These are phyloP conservation scores for Macrotus californicus DNA, from an alignment of 2,113 vertebrate genomes.

Conservation along the genomic window DNA sequence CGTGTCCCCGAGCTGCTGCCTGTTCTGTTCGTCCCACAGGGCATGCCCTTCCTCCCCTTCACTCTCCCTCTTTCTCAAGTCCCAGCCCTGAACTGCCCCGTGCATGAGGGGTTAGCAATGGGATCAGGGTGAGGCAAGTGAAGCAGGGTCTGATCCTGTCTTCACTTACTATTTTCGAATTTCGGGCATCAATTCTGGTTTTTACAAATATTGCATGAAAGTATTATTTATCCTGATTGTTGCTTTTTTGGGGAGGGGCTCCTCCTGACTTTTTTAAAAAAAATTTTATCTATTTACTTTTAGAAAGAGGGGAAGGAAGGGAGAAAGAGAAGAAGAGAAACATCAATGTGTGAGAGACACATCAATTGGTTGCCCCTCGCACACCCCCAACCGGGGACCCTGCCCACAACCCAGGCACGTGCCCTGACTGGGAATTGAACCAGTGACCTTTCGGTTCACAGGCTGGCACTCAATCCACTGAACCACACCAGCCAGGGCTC, in stretches of 20 bases:
- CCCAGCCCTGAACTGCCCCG: background rate
- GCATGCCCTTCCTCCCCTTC: background rate
- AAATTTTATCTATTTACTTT: no score
- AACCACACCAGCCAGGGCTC: background rate
- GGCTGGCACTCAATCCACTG: no score
- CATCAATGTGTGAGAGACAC: no score
- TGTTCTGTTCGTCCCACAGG: background rate
- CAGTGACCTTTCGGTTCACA: no score
- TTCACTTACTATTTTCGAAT: background rate
- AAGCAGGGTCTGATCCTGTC: background rate
- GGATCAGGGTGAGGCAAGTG: background rate
- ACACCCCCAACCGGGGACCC: no score
- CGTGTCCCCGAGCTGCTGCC: background rate
- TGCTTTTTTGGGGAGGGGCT: background rate
- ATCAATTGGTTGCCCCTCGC: no score
- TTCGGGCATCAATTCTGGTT: background rate
- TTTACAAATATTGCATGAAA: background rate
- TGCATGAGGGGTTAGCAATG: background rate
- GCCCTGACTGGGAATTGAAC: no score
- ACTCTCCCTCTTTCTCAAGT: background rate
- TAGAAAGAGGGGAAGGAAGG: no score
- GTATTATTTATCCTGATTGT: background rate
- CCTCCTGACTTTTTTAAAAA: no score
- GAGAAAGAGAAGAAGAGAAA: no score
- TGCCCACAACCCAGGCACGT: no score